Evolutionary conservation across 2,888 invertebrate species (phyloP).

Genomic region (Sylvicola fuscatus): DNA sequence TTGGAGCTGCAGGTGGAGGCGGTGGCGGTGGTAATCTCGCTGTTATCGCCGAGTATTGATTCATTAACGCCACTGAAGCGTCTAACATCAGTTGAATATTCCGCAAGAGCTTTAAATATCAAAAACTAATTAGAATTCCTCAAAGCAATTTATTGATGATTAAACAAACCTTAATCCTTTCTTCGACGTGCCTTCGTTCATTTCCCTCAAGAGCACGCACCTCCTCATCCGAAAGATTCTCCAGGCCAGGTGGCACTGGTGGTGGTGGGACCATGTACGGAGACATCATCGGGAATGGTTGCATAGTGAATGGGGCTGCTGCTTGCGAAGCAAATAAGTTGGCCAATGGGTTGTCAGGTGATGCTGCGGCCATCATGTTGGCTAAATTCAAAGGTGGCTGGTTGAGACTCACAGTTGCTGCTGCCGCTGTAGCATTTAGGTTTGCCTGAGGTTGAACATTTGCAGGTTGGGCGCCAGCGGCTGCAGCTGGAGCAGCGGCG

Average conservation of each 20-base stretch:
- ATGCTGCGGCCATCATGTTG: slow-evolving; percentile 13
- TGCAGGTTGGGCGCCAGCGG: slow-evolving; percentile 9
- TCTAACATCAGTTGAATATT: slow-evolving; percentile 82
- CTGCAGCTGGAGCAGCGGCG: slow-evolving; percentile 15
- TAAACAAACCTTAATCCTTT: slow-evolving; percentile 48
- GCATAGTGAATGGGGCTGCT: slow-evolving; percentile 22
- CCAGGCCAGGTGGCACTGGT: slow-evolving; percentile 53
- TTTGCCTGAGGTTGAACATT: slow-evolving; percentile 11
- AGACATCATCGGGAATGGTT: slow-evolving; percentile 35
- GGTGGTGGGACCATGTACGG: slow-evolving; percentile 41
- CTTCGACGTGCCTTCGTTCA: slow-evolving; percentile 72
- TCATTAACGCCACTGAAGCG: slow-evolving; percentile 84
- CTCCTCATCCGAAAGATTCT: slow-evolving; percentile 61
- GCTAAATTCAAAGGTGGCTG: not conserved
- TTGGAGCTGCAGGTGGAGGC: too few species aligned
- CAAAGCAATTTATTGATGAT: too few species aligned
- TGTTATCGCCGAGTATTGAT: slow-evolving; percentile 67
- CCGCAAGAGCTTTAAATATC: slow-evolving; percentile 39
- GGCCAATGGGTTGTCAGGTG: slow-evolving; percentile 12
- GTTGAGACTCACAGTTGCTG: not conserved
- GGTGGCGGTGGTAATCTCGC: slow-evolving; percentile 27
- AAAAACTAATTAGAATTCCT: not conserved
- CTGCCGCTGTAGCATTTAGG: slow-evolving; percentile 6
- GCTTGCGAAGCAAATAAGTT: slow-evolving; percentile 8
- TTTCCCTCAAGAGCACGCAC: slow-evolving; percentile 74